A percentile compares a stretch with the other conserved stretches of the same genome.
Conservation (phyloP, 2,797 vertebrate genomes). For the Rhadinocentrus ornatus region DNA sequence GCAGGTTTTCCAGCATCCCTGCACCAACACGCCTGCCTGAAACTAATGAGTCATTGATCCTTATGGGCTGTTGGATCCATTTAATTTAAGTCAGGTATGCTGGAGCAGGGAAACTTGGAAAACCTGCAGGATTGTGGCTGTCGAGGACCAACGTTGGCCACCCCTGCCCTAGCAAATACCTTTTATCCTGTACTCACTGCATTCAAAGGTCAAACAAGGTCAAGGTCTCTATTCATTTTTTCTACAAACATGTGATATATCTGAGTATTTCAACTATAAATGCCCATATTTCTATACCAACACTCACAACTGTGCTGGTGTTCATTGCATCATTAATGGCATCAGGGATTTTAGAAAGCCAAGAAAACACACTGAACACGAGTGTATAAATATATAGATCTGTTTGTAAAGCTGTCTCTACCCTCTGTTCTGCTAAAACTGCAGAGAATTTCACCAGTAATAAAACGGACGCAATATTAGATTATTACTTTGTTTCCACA, state of each 20-base stretch:
- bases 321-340: not conserved
- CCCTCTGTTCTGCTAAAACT: not conserved
- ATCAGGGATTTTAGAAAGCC: not conserved
- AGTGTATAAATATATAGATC: not conserved
- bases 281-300: not conserved
- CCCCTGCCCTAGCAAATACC: not conserved
- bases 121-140: no score
- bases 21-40: no score
- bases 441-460: not conserved
- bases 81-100: no score
- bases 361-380: not conserved
- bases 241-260: not conserved
- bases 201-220: conserved; percentile 58
- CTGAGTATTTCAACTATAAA: not conserved
- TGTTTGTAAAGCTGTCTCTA: not conserved
- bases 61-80: no score
- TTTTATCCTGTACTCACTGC: not conserved
- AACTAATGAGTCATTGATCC: no score
- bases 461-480: no score
- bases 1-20: no score
- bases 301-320: not conserved
- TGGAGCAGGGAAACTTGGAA: no score
- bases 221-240: not conserved
- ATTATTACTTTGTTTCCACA: not conserved
- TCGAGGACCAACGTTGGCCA: no score